phyloP scores from a whole-genome alignment of 2,113 vertebrate species.

The Toxostoma redivivum region DNA sequence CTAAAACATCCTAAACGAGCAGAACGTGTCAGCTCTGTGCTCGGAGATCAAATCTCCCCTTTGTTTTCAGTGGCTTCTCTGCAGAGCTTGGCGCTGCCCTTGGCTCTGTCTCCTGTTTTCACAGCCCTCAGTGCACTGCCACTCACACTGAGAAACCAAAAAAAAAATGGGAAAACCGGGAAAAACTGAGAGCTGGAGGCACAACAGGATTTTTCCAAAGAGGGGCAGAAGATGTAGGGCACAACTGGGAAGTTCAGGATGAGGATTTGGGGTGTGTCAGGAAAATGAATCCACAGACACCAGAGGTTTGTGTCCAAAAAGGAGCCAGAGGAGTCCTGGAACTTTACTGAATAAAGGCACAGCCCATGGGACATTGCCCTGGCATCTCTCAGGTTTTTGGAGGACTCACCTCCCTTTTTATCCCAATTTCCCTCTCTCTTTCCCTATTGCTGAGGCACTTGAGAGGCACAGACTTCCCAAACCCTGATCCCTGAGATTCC shows the following conservation, averaged over 20 bases:
- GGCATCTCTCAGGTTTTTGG: too few relatives aligned
- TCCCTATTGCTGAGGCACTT: too few relatives aligned
- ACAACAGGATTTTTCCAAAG: background rate
- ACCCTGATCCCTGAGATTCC: too few relatives aligned
- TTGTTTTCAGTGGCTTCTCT: background rate
- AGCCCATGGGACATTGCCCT: too few relatives aligned
- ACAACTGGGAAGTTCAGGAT: background rate
- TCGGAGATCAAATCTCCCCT: background rate
- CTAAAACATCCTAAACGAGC: background rate
- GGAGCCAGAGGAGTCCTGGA: too few relatives aligned
- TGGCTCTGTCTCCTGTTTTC: rapidly evolving
- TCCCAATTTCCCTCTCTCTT: too few relatives aligned
- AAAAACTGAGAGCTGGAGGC: background rate
- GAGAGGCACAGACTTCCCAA: too few relatives aligned
- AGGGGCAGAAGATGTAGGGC: background rate
- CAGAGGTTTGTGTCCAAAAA: too few relatives aligned
- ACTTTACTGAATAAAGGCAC: too few relatives aligned
- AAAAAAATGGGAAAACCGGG: background rate
- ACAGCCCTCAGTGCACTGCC: rapidly evolving
- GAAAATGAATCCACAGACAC: too few relatives aligned
- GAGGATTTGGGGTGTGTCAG: background rate
- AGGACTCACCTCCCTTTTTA: too few relatives aligned
- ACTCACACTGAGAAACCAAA: background rate
- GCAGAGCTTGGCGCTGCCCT: background rate
- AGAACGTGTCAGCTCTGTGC: background rate